Evolutionary conservation across 2,888 invertebrate species (phyloP).

Genomic region (Orchesellides sinensis): DNA sequence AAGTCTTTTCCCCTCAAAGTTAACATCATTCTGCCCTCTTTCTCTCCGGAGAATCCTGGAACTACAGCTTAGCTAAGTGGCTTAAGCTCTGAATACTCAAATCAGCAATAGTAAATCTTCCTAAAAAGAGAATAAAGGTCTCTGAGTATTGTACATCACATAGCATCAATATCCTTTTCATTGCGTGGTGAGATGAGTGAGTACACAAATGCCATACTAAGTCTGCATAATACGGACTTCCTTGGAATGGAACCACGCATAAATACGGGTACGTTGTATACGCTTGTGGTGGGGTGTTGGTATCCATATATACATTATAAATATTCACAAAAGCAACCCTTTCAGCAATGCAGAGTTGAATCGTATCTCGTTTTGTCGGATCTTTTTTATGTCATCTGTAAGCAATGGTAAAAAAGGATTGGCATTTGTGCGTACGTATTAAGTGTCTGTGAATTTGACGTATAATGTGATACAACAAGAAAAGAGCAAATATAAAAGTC

Average conservation of each 20-base stretch:
- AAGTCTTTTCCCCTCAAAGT: slow-evolving; percentile 47
- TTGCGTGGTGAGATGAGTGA: not conserved
- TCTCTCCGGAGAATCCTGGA: slow-evolving; percentile 13
- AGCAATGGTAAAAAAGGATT: slow-evolving; percentile 30
- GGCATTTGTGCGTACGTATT: slow-evolving; percentile 19
- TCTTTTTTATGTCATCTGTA: too few species aligned
- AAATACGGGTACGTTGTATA: too few species aligned
- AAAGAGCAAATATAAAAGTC: slow-evolving; percentile 26
- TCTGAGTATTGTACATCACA: not conserved
- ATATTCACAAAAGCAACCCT: too few species aligned
- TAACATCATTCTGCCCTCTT: slow-evolving; percentile 42
- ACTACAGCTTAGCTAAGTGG: slow-evolving; percentile 44
- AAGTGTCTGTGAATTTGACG: slow-evolving; percentile 35
- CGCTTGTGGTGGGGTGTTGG: too few species aligned
- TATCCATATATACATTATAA: too few species aligned
- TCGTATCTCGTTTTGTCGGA: too few species aligned
- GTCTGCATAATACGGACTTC: too few species aligned
- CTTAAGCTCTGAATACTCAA: slow-evolving; percentile 26
- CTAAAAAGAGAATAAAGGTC: not conserved
- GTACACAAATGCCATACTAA: not conserved
- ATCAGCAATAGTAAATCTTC: not conserved
- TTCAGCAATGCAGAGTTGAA: too few species aligned
- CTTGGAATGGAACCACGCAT: too few species aligned
- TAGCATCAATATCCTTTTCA: not conserved
- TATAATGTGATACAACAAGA: slow-evolving; percentile 13